Percentiles rank a stretch among this genome's conserved stretches.
These are phyloP conservation scores for Diorhabda carinulata DNA, from an alignment of 1,140 invertebrate genomes.

Conservation along the genomic window DNA sequence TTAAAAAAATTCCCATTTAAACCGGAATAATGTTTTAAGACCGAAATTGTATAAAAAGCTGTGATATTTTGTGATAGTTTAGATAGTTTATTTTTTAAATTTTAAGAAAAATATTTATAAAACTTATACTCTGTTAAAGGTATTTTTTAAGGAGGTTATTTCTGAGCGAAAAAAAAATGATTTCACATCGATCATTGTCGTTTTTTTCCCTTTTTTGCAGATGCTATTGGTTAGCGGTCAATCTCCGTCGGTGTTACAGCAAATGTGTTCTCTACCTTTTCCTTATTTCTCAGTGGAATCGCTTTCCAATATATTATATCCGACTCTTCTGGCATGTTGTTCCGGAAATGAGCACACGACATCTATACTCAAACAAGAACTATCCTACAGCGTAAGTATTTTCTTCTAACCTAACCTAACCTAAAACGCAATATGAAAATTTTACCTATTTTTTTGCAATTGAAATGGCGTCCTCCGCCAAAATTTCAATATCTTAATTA, in stretches of 20 bases:
- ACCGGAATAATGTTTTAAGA: too few relatives aligned
- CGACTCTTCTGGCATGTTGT: constrained; percentile 80
- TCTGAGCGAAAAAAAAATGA: too few relatives aligned
- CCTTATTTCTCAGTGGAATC: constrained; percentile 79
- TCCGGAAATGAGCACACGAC: constrained; percentile 65
- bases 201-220: constrained; percentile 51
- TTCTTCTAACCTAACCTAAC: not conserved
- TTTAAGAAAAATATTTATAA: too few relatives aligned
- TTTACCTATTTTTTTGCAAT: not conserved
- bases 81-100: too few relatives aligned
- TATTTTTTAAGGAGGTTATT: too few relatives aligned
- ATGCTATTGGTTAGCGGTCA: constrained; percentile 74
- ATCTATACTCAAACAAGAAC: constrained; percentile 71
- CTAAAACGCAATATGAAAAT: not conserved
- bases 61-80: too few relatives aligned
- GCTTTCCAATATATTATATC: constrained; percentile 76
- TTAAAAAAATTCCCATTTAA: too few relatives aligned
- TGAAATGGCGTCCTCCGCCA: not conserved
- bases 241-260: constrained; percentile 81
- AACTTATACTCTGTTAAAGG: too few relatives aligned
- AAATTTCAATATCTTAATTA: not conserved
- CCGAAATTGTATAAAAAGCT: too few relatives aligned
- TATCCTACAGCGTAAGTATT: constrained; percentile 67
- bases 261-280: constrained; percentile 84
- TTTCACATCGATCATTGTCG: too few relatives aligned